A percentile compares a stretch with the other conserved stretches of the same genome.
Conservation (phyloP, 1,140 invertebrate species). For the Schlechtendalia chinensis region DNA sequence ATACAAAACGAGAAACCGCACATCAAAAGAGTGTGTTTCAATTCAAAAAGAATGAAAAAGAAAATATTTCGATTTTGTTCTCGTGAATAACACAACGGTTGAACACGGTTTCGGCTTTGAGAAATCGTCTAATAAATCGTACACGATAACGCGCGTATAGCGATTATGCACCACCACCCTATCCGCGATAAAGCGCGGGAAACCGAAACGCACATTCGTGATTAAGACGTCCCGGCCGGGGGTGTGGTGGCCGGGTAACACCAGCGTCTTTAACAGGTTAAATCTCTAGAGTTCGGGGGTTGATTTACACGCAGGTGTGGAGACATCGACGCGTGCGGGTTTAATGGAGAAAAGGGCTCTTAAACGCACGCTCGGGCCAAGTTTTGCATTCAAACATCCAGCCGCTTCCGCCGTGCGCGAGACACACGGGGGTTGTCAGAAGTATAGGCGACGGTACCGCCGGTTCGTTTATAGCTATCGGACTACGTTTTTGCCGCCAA, state of each 20-base stretch:
- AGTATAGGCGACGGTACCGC: not conserved
- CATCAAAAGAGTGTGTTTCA: no score
- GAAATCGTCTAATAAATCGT: not conserved
- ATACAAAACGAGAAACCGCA: no score
- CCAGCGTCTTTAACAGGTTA: constrained; percentile 24
- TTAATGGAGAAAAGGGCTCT: constrained; percentile 32
- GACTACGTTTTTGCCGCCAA: constrained; percentile 26
- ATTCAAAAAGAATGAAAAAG: no score
- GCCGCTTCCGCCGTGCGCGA: not conserved
- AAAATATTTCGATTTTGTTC: no score
- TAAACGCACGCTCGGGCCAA: constrained; percentile 36
- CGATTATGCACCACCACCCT: no score
- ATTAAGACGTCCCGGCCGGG: not conserved
- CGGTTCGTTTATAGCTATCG: not conserved
- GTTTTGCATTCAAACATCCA: constrained; percentile 34
- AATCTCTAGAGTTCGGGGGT: not conserved
- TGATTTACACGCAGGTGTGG: constrained; percentile 18
- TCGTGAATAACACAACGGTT: no score
- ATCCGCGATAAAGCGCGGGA: not conserved
- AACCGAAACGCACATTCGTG: not conserved
- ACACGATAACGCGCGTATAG: no score
- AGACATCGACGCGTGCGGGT: constrained; percentile 24
- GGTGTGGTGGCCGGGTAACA: not conserved
- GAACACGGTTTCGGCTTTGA: no score
- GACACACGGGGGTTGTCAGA: constrained; percentile 2